Percentiles rank a stretch among this genome's conserved stretches.
These are phyloP conservation scores for Hystrix brachyura DNA, from an alignment of 2,113 vertebrate genomes.

Conservation along the genomic window DNA sequence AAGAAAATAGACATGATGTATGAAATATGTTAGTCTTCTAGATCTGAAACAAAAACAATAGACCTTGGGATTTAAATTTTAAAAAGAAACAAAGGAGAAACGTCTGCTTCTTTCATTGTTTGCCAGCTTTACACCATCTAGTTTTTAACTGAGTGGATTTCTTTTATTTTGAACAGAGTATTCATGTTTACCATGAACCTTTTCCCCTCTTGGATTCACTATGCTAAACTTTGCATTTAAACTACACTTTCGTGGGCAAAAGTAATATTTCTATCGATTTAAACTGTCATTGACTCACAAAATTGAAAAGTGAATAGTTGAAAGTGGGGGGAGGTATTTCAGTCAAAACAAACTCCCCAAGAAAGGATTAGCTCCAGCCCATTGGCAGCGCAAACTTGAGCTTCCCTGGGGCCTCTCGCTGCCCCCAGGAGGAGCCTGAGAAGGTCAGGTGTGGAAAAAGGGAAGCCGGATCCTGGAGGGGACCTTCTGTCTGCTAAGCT, in stretches of 20 bases:
- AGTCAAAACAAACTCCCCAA: slow-evolving; percentile 16
- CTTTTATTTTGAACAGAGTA: slow-evolving; percentile 25
- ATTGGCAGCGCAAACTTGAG: neutral
- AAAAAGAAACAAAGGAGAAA: neutral
- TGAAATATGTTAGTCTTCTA: slow-evolving; percentile 60
- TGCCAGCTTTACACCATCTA: slow-evolving; percentile 47
- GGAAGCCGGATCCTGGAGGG: neutral
- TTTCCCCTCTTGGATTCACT: slow-evolving; percentile 12
- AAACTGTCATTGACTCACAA: slow-evolving; percentile 67
- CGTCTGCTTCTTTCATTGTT: slow-evolving; percentile 23
- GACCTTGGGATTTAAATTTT: slow-evolving; percentile 40
- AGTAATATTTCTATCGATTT: slow-evolving; percentile 71
- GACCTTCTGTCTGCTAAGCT: neutral
- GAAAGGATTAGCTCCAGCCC: neutral
- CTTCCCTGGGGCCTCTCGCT: neutral
- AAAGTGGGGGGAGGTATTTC: slow-evolving; percentile 26
- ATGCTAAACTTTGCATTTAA: slow-evolving; percentile 69
- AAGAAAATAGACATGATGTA: slow-evolving; percentile 71
- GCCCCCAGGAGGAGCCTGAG: neutral
- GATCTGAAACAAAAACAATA: slow-evolving; percentile 69
- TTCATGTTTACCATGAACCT: slow-evolving; percentile 44
- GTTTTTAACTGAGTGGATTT: slow-evolving; percentile 55
- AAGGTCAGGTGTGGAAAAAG: neutral
- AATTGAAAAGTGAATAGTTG: slow-evolving; percentile 50
- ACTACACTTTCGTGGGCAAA: neutral